Evolutionary conservation across 2,888 invertebrate species (phyloP).

Genomic region (Noctua janthe): DNA sequence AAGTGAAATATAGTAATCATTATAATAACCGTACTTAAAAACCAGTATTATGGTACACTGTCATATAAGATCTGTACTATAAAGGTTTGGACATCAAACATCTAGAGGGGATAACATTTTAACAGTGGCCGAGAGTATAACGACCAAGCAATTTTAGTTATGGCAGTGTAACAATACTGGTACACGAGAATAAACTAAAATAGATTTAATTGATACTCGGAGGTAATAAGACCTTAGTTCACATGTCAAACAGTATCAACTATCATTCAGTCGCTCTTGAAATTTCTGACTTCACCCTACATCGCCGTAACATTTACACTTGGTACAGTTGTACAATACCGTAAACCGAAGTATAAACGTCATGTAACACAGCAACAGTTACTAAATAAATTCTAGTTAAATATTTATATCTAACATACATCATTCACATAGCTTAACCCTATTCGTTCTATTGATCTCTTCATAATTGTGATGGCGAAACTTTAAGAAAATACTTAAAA

Average conservation of each 20-base stretch:
- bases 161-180: slow-evolving; percentile 78
- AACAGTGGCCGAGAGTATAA: slow-evolving; percentile 39
- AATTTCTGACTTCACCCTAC: slow-evolving; percentile 75
- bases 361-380: slow-evolving; percentile 84
- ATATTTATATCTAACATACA: slow-evolving; percentile 83
- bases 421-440: slow-evolving; percentile 80
- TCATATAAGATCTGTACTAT: slow-evolving; percentile 67
- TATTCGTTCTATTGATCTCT: slow-evolving; percentile 82
- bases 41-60: slow-evolving; percentile 78
- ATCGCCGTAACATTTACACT: slow-evolving; percentile 73
- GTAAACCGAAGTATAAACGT: slow-evolving; percentile 75
- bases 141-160: slow-evolving; percentile 53
- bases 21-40: slow-evolving; percentile 85
- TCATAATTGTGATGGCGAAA: slow-evolving; percentile 87
- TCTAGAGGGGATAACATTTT: slow-evolving; percentile 58
- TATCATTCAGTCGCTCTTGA: slow-evolving; percentile 86
- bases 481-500: slow-evolving; percentile 81
- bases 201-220: slow-evolving; percentile 90
- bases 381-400: slow-evolving; percentile 84
- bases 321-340: slow-evolving; percentile 76
- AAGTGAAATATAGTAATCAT: slow-evolving; percentile 89
- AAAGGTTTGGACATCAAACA: slow-evolving; percentile 65
- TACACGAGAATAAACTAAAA: slow-evolving; percentile 81
- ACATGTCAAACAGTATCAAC: slow-evolving; percentile 87
- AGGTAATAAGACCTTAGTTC: slow-evolving; percentile 89